phyloP scores from a whole-genome alignment of 2,797 vertebrate genomes.

The Morus bassanus region DNA sequence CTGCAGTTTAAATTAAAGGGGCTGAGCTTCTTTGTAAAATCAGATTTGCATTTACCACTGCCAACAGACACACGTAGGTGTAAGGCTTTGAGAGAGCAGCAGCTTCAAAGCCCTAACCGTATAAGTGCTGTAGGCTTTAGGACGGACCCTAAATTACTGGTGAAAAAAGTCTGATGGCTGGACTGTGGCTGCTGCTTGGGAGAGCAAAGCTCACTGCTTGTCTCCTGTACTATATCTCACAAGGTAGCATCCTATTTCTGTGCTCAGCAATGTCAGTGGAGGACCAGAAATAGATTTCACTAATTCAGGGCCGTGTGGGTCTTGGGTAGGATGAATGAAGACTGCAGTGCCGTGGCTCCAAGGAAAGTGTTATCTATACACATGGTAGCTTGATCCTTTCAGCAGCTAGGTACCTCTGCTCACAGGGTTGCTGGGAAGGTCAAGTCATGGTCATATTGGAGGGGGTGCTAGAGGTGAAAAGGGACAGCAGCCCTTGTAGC shows the following conservation, averaged over 20 bases:
- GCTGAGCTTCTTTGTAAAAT: background rate
- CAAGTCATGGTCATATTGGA: rapidly evolving
- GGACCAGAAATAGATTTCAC: background rate
- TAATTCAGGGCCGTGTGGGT: background rate
- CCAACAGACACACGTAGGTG: rapidly evolving
- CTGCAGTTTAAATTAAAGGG: background rate
- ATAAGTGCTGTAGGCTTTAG: background rate
- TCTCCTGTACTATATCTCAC: background rate
- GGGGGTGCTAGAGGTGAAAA: background rate
- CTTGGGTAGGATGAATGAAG: background rate
- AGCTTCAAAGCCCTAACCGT: background rate
- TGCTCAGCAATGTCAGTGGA: background rate
- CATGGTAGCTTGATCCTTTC: background rate
- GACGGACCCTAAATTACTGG: background rate
- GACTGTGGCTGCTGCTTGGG: background rate
- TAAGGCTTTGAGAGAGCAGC: background rate
- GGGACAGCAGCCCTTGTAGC: background rate
- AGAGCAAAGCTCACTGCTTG: background rate
- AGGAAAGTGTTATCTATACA: background rate
- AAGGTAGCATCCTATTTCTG: background rate
- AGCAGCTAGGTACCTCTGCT: background rate
- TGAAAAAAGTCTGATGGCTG: background rate
- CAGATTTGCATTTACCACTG: background rate
- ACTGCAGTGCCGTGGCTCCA: background rate
- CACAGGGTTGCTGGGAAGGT: background rate